A percentile compares a stretch with the other conserved stretches of the same genome.
Evolutionary conservation across 2,797 vertebrate genomes (phyloP).

Genomic region (Pipistrellus pygmaeus): DNA sequence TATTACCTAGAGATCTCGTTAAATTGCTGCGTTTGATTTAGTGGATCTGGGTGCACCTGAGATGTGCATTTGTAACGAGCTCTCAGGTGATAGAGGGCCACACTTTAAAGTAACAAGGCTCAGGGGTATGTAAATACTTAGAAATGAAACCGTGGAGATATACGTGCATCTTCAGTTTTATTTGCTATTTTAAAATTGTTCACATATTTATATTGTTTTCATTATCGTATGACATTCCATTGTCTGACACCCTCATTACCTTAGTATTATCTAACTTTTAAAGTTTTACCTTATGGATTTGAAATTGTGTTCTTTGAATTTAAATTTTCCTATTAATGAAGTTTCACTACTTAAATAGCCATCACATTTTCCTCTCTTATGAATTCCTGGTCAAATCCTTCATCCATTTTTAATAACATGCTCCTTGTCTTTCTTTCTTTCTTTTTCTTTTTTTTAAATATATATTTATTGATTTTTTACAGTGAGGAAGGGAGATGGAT

Average conservation of each 20-base stretch:
- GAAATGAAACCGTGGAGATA: neutral
- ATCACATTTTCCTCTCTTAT: neutral
- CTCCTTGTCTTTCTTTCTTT: neutral
- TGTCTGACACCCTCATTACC: neutral
- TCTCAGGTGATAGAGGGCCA: neutral
- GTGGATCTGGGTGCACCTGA: neutral
- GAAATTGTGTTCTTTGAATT: neutral
- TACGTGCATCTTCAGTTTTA: neutral
- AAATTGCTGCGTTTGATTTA: neutral
- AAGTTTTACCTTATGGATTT: neutral
- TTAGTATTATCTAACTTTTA: neutral
- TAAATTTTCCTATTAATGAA: neutral
- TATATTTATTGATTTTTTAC: no score
- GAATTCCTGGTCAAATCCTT: neutral
- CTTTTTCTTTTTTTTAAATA: neutral
- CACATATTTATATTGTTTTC: neutral
- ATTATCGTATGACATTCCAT: neutral
- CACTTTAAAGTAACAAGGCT: neutral
- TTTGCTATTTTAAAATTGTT: neutral
- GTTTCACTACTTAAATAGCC: neutral
- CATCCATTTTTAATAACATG: neutral
- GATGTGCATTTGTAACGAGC: neutral
- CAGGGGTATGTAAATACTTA: neutral
- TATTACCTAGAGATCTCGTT: neutral
- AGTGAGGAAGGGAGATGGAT: no score